Evolutionary conservation across 2,888 invertebrate species (phyloP).

Genomic region (Anticlea derivata): DNA sequence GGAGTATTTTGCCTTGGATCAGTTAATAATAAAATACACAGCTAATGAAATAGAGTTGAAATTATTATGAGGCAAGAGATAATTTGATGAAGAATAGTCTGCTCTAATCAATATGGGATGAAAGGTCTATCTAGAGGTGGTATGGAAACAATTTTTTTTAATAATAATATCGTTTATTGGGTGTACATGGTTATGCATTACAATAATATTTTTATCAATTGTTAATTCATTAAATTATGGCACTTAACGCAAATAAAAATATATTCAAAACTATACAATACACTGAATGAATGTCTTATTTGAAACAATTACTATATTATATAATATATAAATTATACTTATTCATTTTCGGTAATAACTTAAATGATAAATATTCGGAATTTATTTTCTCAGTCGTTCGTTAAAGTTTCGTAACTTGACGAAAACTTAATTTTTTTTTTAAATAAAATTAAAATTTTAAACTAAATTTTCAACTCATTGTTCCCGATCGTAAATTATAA

Average conservation of each 20-base stretch:
- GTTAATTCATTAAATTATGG: conserved; percentile 84
- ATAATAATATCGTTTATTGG: conserved; percentile 73
- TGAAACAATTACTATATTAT: conserved; percentile 39
- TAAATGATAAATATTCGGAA: conserved; percentile 61
- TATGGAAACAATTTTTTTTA: conserved; percentile 60
- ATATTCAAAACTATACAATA: conserved; percentile 68
- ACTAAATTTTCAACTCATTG: conserved; percentile 75
- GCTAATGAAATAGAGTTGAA: too few species aligned
- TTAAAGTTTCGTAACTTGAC: conserved; percentile 68
- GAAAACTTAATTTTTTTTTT: conserved; percentile 70
- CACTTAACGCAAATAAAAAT: conserved; percentile 78
- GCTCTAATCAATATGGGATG: too few species aligned
- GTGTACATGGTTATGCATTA: conserved; percentile 83
- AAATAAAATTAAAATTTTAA: conserved; percentile 75
- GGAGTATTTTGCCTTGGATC: too few species aligned
- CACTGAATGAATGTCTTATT: conserved; percentile 70
- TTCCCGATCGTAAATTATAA: conserved; percentile 79
- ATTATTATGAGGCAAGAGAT: too few species aligned
- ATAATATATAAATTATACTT: conserved; percentile 29
- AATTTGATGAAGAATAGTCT: too few species aligned
- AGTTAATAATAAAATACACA: too few species aligned
- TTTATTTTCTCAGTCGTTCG: conserved; percentile 82
- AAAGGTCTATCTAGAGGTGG: too few species aligned
- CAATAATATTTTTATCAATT: conserved; percentile 78
- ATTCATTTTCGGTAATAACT: conserved; percentile 42